phyloP scores from a whole-genome alignment of 2,888 invertebrate species.

The Eristalis arbustorum region DNA sequence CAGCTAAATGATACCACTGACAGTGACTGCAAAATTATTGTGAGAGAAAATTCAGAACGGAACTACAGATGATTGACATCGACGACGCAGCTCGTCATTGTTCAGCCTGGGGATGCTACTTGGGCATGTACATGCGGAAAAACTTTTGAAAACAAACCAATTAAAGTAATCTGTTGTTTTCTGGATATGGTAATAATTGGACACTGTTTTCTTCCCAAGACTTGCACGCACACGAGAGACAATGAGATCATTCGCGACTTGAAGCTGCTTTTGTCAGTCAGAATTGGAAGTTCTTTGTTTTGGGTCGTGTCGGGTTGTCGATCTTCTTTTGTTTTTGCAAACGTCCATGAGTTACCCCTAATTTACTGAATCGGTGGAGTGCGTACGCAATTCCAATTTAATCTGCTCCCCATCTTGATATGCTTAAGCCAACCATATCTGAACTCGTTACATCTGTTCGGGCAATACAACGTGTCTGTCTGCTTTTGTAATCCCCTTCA shows the following conservation, averaged over 20 bases:
- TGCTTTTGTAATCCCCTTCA: too few relatives aligned
- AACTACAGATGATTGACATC: constrained; percentile 59
- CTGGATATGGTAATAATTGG: not conserved
- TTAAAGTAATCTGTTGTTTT: not conserved
- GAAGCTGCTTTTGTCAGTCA: not conserved
- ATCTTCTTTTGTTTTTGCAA: too few relatives aligned
- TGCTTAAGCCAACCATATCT: too few relatives aligned
- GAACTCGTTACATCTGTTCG: too few relatives aligned
- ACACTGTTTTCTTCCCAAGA: too few relatives aligned
- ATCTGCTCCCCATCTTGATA: too few relatives aligned
- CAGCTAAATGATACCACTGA: not conserved
- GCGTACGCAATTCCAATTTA: too few relatives aligned
- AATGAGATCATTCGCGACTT: not conserved
- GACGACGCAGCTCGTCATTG: constrained; percentile 2
- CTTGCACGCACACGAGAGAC: not conserved
- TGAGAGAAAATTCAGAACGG: not conserved
- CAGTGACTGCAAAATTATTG: constrained; percentile 13
- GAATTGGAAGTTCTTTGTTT: not conserved
- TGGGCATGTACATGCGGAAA: not conserved
- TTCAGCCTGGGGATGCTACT: not conserved
- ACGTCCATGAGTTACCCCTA: too few relatives aligned
- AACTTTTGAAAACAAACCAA: constrained; percentile 1
- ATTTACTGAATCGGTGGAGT: too few relatives aligned
- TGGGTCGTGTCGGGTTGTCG: too few relatives aligned
- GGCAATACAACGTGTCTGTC: too few relatives aligned